phyloP scores from a whole-genome alignment of 2,797 vertebrate genomes.

The Tangara arthus region DNA sequence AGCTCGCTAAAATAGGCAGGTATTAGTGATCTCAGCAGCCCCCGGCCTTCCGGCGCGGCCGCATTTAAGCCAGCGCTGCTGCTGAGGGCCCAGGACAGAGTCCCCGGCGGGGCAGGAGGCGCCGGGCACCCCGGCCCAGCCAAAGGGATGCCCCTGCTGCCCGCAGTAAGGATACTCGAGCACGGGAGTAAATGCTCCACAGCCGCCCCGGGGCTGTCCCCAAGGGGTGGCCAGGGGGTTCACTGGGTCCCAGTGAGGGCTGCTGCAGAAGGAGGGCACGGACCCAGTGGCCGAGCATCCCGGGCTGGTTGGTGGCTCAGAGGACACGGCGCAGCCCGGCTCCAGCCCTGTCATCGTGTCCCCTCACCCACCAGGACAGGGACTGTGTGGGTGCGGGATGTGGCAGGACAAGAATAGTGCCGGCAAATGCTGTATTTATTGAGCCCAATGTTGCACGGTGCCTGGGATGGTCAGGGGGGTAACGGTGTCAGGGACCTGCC shows the following conservation, averaged over 20 bases:
- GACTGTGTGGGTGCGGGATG: rapidly evolving
- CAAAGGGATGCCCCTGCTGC: background rate
- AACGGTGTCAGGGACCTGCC: background rate
- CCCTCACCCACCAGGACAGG: background rate
- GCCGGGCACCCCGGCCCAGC: rapidly evolving
- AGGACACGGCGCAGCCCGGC: rapidly evolving
- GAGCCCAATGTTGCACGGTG: rapidly evolving
- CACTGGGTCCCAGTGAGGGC: rapidly evolving
- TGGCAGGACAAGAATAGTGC: background rate
- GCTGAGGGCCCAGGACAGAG: background rate
- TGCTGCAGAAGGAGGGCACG: rapidly evolving
- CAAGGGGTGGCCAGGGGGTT: rapidly evolving
- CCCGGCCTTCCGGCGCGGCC: background rate
- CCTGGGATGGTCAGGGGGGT: background rate
- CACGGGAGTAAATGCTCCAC: background rate
- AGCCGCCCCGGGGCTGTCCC: background rate
- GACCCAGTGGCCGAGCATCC: rapidly evolving
- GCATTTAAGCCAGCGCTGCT: constrained; percentile 2
- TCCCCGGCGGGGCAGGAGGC: background rate
- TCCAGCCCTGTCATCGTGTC: rapidly evolving
- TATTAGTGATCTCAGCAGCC: constrained; percentile 61
- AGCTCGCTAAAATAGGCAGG: constrained; percentile 63
- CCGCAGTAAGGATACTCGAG: background rate
- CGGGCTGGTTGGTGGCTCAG: background rate
- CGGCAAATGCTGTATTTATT: background rate